Evolutionary conservation across 2,113 vertebrate species (phyloP).

Genomic region (Semnornis frantzii): DNA sequence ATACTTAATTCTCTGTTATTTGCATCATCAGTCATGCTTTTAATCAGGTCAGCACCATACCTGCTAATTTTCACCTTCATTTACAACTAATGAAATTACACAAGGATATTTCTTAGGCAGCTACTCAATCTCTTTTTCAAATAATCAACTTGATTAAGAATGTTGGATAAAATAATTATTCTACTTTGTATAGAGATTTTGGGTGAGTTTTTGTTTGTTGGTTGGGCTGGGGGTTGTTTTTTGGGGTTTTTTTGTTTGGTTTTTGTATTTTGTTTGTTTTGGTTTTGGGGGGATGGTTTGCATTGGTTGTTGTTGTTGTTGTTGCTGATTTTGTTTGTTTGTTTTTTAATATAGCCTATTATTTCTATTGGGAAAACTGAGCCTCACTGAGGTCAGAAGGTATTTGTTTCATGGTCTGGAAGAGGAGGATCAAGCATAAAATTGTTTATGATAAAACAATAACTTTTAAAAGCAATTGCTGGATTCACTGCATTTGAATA

Average conservation of each 20-base stretch:
- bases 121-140: background rate
- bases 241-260: background rate
- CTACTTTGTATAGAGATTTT: background rate
- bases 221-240: background rate
- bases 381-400: background rate
- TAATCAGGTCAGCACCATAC: background rate
- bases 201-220: background rate
- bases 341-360: background rate
- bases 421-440: background rate
- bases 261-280: too few relatives aligned
- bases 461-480: background rate
- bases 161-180: background rate
- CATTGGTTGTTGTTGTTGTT: background rate
- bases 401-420: background rate
- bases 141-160: background rate
- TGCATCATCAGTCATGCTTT: background rate
- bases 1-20: background rate
- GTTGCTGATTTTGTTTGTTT: too few relatives aligned
- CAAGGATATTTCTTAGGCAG: background rate
- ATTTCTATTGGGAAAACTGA: background rate
- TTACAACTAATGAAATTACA: slow-evolving; percentile 17
- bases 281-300: too few relatives aligned
- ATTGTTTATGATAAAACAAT: background rate
- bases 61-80: background rate
- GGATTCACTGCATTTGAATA: background rate